Conservation (phyloP, 2,797 vertebrate species). For the Poeciliopsis paucimaculata region DNA sequence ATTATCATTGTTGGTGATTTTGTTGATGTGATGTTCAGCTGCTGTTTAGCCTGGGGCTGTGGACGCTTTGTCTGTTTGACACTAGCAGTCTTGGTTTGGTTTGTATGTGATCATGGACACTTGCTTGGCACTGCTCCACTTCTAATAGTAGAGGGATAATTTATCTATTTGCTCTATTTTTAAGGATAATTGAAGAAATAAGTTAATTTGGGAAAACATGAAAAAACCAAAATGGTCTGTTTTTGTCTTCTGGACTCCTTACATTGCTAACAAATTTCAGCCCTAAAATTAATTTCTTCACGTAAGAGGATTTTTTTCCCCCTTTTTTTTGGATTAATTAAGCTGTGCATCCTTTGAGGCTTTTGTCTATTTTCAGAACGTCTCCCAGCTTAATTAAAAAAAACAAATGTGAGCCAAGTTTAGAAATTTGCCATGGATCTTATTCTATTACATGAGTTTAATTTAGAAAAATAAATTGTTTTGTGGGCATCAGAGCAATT, state of each 20-base stretch:
- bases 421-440: constrained; percentile 20
- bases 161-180: constrained; percentile 1
- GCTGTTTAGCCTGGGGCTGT: constrained; percentile 42
- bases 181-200: constrained; percentile 30
- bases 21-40: constrained; percentile 10
- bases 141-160: constrained; percentile 19
- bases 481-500: constrained; percentile 13
- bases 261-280: constrained; percentile 20
- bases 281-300: constrained; percentile 29
- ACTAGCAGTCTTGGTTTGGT: constrained; percentile 22
- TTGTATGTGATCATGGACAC: constrained; percentile 30
- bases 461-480: neutral
- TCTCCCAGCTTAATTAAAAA: constrained; percentile 29
- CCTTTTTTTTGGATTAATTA: neutral
- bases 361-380: constrained; percentile 22
- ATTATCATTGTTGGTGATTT: constrained; percentile 2
- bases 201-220: constrained; percentile 40
- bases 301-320: constrained; percentile 18
- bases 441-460: constrained; percentile 3
- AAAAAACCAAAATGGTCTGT: constrained; percentile 17
- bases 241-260: constrained; percentile 27
- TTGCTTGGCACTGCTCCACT: constrained; percentile 23
- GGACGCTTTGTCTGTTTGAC: constrained; percentile 16
- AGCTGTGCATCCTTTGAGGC: constrained; percentile 30
- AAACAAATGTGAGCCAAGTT: constrained; percentile 43